Evolutionary conservation across 2,113 vertebrate genomes (phyloP), one percentile per base, ranked within the genome.

Genomic region (Pterocles gutturalis): DNA sequence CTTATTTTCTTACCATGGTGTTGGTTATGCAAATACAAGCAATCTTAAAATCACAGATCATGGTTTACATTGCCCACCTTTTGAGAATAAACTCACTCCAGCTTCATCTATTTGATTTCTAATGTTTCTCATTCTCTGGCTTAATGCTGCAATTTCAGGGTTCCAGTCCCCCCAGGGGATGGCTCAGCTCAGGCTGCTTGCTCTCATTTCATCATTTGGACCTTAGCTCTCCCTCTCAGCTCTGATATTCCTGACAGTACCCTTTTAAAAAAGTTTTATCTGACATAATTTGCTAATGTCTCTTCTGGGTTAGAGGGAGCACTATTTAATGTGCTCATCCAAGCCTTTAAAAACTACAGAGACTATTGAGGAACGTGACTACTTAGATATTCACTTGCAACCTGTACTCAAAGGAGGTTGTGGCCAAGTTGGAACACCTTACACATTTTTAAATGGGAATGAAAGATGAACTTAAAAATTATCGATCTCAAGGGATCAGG

Each of bases 191-290:
- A 33, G 41, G 71, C 26, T 88, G 62, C 25, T 85, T 2, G 0
- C 54, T 86, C 64, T 11, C 9, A 10, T 49, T 79, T 79, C 34
- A n/a, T n/a, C 2, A 0, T 36, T 45, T 62, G 79, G 86, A 73
- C 55, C 43, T 2, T 24, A 66, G 11, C 25, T 77, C 16, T 83
- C 21, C 7, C 29, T 82, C 55, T 55, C 41, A 26, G 33, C 26
- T 78, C 0, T 0, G 24, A 18, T 65, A 51, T 20, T 12, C 45
- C 41, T 89, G 26, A 41, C 6, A 48, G 25, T 13, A 83, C 19
- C 6, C 29, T 81, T 64, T 80, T 10, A 62, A 72, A 70, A 57
- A 49, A 26, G 19, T 60, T 78, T 91, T 57, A 16, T 73, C 60
- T 45, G 61, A 49, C 9, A 9, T 67, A 49, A 57, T 41, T 83